A percentile compares a stretch with the other conserved stretches of the same genome.
These are phyloP conservation scores for Dasyurus viverrinus DNA, from an alignment of 2,113 vertebrate species.

Conservation along the genomic window DNA sequence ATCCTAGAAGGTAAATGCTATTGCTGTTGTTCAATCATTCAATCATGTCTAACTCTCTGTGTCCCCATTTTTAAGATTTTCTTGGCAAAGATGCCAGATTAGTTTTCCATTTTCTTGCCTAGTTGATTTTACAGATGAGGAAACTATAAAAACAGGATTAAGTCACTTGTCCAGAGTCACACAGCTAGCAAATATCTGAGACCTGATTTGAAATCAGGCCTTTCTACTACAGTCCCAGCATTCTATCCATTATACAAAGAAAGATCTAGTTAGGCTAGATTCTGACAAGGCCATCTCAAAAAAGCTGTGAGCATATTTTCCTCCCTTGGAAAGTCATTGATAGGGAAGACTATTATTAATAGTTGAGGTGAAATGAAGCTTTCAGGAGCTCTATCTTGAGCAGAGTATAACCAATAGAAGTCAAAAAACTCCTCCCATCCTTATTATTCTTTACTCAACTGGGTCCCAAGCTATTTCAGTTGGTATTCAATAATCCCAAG, in stretches of 20 bases:
- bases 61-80: neutral
- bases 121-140: neutral
- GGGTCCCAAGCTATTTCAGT: constrained; percentile 22
- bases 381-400: neutral
- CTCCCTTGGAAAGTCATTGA: neutral
- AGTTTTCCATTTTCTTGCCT: neutral
- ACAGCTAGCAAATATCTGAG: too few species aligned
- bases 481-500: constrained; percentile 36
- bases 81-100: neutral
- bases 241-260: neutral
- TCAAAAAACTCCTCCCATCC: constrained; percentile 25
- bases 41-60: neutral
- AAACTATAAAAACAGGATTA: neutral
- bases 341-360: neutral
- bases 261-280: neutral
- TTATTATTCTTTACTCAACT: constrained; percentile 41
- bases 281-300: neutral
- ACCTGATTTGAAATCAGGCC: too few species aligned
- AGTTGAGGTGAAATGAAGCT: neutral
- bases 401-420: constrained; percentile 30
- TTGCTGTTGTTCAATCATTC: neutral
- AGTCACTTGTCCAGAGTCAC: too few species aligned
- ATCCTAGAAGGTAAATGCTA: too few species aligned
- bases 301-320: neutral
- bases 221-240: too few species aligned